Evolutionary conservation across 2,888 invertebrate genomes (phyloP).

Genomic region (Pammene aurita): DNA sequence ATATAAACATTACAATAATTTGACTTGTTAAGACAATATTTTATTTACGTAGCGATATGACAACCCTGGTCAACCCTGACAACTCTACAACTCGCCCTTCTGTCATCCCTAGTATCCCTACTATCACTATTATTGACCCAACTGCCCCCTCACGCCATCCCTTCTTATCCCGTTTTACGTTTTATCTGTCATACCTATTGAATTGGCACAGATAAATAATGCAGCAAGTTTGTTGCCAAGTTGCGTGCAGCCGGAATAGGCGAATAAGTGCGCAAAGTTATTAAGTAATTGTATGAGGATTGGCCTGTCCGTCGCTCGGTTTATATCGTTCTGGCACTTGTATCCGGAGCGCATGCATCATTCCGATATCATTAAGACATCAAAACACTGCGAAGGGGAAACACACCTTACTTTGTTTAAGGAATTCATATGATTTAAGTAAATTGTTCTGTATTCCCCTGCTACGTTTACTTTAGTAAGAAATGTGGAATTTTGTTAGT

Average conservation of each 20-base stretch:
- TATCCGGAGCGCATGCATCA: conserved; percentile 77
- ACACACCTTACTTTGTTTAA: conserved; percentile 67
- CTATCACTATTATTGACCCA: too few species aligned
- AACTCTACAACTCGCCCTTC: too few species aligned
- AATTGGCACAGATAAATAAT: conserved; percentile 36
- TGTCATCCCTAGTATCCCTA: too few species aligned
- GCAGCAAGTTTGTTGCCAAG: conserved; percentile 49
- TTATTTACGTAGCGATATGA: too few species aligned
- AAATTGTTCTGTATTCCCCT: conserved; percentile 55
- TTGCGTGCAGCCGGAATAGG: conserved; percentile 39
- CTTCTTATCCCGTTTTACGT: background rate
- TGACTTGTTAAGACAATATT: too few species aligned
- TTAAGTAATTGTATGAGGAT: conserved; percentile 42
- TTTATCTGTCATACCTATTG: background rate
- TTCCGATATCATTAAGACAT: conserved; percentile 77
- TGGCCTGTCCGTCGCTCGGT: conserved; percentile 47
- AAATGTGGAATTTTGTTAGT: conserved; percentile 29
- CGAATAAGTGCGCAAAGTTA: conserved; percentile 38
- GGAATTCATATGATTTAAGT: conserved; percentile 56
- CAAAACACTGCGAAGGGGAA: conserved; percentile 63
- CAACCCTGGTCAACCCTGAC: too few species aligned
- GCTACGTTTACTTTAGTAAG: conserved; percentile 30
- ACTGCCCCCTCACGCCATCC: too few species aligned
- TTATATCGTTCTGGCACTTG: conserved; percentile 56
- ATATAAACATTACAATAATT: too few species aligned